Base-by-base conservation (phyloP, 2,113 vertebrate species). In the Calypte anna region DNA sequence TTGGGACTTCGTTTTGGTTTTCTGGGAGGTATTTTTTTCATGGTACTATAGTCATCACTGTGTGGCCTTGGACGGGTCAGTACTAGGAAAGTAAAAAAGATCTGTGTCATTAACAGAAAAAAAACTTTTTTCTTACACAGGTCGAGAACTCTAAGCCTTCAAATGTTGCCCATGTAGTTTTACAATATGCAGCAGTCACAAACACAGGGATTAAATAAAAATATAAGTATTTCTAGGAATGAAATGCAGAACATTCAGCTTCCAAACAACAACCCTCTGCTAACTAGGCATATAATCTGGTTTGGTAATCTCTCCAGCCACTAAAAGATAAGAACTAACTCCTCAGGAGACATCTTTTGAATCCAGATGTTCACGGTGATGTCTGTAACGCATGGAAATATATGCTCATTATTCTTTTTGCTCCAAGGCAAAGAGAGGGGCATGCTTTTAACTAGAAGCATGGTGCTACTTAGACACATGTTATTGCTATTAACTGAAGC, bases 1-100 rank as follows among this genome's bases (percentile, higher is more conserved):
- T 99, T 98, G 30, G 99, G 99, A 93, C 99, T 99, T 74, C 99
- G 98, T 96, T 99, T 99, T 48, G 99, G 99, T 97, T 99, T 99
- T 17, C 99, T 98, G 21, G 99, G 99, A 8, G 99, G 99, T 67
- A 99, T 98, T 97, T 99, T 99, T 96, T 99, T 99, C 98, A 99
- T 98, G 73, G 98, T 98, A 89, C 99, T 99, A 72, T 99, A 99
- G 96, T 99, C 99, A 66, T 99, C 99, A 36, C 99, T 99, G 97
- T 99, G 99, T 30, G 99, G 99, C 24, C 99, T 98, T 58, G 99
- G 99, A 83, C 99, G 98, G 28, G 97, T 97, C 74, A 98, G 96
- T 40, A 97, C 99, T 99, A 95, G 67, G 86, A 92, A 68, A 77
- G 69, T 55, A 63, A 38, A 78, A 90, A 88, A 85, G 8, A 6